Evolutionary conservation across 2,888 invertebrate species (phyloP).

Genomic region (Agrenia bidenticulata): DNA sequence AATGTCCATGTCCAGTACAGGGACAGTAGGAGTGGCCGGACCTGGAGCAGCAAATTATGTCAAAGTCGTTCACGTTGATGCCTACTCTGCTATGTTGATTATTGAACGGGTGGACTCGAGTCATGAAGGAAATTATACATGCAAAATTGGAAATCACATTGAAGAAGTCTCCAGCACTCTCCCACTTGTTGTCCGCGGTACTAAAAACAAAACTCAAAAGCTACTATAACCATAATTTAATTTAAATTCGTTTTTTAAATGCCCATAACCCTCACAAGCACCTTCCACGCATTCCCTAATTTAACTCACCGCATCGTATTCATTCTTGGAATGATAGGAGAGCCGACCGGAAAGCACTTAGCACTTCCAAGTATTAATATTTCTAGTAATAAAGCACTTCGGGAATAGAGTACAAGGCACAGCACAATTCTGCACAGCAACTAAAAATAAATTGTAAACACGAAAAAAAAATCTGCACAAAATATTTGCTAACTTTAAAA

Average conservation of each 20-base stretch:
- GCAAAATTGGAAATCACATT: constrained; percentile 54
- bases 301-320: background rate
- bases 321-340: background rate
- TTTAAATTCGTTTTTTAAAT: background rate
- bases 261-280: constrained; percentile 1
- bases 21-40: no score
- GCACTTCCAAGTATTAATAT: background rate
- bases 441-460: no score
- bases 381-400: background rate
- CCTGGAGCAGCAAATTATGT: background rate
- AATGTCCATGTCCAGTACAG: background rate
- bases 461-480: background rate
- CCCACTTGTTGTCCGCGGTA: constrained; percentile 58
- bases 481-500: no score
- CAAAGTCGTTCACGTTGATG: constrained; percentile 39
- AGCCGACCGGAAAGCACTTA: background rate
- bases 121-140: constrained; percentile 56
- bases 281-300: constrained; percentile 10
- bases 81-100: constrained; percentile 54
- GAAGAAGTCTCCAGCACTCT: constrained; percentile 55
- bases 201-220: constrained; percentile 13
- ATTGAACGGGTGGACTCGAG: constrained; percentile 54
- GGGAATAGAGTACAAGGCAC: no score
- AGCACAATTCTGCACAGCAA: no score
- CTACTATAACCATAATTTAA: no score